A percentile compares a stretch with the other conserved stretches of the same genome.
phyloP scores from a whole-genome alignment of 2,113 vertebrate species.

The Hippocampus comes region DNA sequence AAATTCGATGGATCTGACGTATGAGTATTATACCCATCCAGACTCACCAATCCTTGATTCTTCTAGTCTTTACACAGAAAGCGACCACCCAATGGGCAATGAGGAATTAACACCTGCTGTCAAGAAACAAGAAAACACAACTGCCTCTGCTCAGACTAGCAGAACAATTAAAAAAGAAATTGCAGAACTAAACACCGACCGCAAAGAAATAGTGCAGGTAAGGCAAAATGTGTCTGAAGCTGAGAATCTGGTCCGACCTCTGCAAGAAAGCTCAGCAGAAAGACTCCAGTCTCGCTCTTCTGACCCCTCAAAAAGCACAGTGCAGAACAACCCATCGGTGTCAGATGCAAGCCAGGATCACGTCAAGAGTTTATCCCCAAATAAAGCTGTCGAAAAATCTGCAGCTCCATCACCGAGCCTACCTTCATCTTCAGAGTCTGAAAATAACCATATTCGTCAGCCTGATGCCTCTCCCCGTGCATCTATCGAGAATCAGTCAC shows the following conservation, averaged over 20 bases:
- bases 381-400: slow-evolving; percentile 72
- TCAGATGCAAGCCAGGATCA: slow-evolving; percentile 78
- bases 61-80: slow-evolving; percentile 74
- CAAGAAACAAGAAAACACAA: slow-evolving; percentile 45
- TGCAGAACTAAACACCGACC: slow-evolving; percentile 23
- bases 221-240: slow-evolving; percentile 25
- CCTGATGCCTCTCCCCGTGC: slow-evolving; percentile 32
- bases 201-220: slow-evolving; percentile 25
- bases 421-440: slow-evolving; percentile 77
- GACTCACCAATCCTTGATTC: slow-evolving; percentile 75
- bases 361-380: slow-evolving; percentile 58
- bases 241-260: slow-evolving; percentile 44
- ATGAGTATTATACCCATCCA: slow-evolving; percentile 77
- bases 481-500: slow-evolving; percentile 49
- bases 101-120: slow-evolving; percentile 31
- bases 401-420: slow-evolving; percentile 70
- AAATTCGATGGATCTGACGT: slow-evolving; percentile 86
- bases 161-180: slow-evolving; percentile 23
- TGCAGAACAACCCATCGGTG: slow-evolving; percentile 57
- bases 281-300: slow-evolving; percentile 68
- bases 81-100: slow-evolving; percentile 32
- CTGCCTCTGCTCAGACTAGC: slow-evolving; percentile 11
- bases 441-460: slow-evolving; percentile 62
- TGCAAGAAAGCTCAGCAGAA: slow-evolving; percentile 68
- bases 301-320: slow-evolving; percentile 69